phyloP scores from a whole-genome alignment of 2,113 vertebrate species.

The Daubentonia madagascariensis region DNA sequence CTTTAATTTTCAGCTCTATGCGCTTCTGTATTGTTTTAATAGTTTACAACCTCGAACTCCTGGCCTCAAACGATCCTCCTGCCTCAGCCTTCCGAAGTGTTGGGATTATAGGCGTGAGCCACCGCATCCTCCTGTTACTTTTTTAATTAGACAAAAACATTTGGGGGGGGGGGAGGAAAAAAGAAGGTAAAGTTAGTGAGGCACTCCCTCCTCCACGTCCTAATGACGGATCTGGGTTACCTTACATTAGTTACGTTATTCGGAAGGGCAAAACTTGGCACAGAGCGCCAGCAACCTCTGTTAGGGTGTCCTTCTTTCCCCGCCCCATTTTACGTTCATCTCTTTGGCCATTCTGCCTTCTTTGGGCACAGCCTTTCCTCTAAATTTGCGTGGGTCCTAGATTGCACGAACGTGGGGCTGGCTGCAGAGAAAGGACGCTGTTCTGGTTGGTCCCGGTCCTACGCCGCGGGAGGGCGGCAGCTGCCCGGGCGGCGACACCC shows the following conservation, averaged over 20 bases:
- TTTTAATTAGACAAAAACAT: neutral
- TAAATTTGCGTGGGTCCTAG: neutral
- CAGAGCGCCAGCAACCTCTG: neutral
- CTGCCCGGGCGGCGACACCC: accelerated
- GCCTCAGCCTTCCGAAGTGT: too few species aligned
- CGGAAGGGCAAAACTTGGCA: neutral
- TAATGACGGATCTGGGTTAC: neutral
- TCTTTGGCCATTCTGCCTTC: neutral
- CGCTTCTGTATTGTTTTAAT: neutral
- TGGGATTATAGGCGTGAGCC: too few species aligned
- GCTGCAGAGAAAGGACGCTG: neutral
- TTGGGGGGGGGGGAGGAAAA: neutral
- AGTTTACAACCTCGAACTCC: neutral
- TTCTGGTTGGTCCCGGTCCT: accelerated
- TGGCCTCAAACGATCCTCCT: too few species aligned
- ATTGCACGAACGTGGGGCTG: neutral
- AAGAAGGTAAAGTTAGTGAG: neutral
- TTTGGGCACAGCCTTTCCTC: neutral
- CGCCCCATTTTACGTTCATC: neutral
- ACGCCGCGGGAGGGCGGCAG: accelerated
- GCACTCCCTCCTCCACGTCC: neutral
- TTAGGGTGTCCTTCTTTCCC: neutral
- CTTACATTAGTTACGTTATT: neutral
- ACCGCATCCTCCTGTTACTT: neutral
- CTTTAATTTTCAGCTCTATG: neutral